Percentiles rank a stretch among this genome's conserved stretches.
Evolutionary conservation across 1,140 invertebrate genomes (phyloP).

Genomic region (Halesus radiatus): DNA sequence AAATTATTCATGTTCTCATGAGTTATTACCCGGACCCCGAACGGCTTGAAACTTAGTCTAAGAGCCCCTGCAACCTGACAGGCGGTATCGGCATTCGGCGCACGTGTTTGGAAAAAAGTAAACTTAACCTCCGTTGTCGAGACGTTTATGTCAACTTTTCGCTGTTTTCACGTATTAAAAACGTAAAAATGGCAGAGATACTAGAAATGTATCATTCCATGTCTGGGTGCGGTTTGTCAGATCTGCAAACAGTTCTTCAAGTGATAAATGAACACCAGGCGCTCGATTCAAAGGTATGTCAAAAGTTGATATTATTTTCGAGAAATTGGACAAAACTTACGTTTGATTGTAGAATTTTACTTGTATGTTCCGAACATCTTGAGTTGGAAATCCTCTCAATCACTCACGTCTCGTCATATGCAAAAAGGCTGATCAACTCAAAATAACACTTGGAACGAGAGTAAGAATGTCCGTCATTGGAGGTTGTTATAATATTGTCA

Average conservation of each 20-base stretch:
- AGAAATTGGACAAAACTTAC: background rate
- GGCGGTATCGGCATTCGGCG: too few relatives aligned
- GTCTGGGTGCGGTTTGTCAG: conserved; percentile 6
- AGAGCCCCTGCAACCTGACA: too few relatives aligned
- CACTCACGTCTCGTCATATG: background rate
- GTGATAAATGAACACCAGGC: conserved; percentile 17
- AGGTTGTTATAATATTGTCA: too few relatives aligned
- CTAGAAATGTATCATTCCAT: conserved; percentile 38
- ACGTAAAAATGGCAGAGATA: conserved; percentile 28
- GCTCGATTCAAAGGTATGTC: conserved; percentile 24
- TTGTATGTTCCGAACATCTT: background rate
- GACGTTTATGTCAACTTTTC: too few relatives aligned
- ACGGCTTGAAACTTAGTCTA: too few relatives aligned
- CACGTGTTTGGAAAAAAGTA: too few relatives aligned
- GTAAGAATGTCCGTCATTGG: too few relatives aligned
- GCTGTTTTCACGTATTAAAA: too few relatives aligned
- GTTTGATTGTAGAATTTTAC: background rate
- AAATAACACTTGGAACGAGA: background rate
- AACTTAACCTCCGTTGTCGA: too few relatives aligned
- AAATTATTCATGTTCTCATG: too few relatives aligned
- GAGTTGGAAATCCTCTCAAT: background rate
- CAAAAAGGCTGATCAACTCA: background rate
- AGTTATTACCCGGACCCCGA: too few relatives aligned
- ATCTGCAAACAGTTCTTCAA: conserved; percentile 25
- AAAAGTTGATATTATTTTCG: background rate